These are phyloP conservation scores for Tokudaia tokunoshimensis DNA, from an alignment of 2,797 vertebrate species.

Conservation along the genomic window DNA sequence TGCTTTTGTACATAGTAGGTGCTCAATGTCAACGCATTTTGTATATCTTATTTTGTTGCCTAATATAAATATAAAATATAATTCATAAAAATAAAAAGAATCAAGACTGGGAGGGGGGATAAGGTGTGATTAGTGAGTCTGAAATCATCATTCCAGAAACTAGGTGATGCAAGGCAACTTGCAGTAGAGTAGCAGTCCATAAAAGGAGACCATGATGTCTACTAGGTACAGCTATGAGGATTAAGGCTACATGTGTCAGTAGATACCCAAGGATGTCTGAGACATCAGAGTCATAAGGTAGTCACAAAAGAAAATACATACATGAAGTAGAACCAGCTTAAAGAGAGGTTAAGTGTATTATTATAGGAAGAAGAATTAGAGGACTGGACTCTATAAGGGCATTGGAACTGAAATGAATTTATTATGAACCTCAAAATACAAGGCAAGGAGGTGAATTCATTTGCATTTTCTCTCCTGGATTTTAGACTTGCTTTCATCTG, in stretches of 20 bases:
- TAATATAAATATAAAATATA: conserved; percentile 26
- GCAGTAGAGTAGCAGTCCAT: neutral
- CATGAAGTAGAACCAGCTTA: neutral
- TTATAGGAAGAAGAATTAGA: neutral
- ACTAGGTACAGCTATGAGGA: neutral
- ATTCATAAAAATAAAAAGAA: neutral
- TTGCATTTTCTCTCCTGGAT: neutral
- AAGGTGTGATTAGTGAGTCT: neutral
- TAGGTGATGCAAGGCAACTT: neutral
- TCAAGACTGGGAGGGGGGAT: neutral
- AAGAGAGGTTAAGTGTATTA: neutral
- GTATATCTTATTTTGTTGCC: neutral
- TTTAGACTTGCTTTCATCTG: neutral
- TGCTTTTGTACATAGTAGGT: neutral
- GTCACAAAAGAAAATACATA: neutral
- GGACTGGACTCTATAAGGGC: no score
- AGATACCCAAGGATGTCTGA: neutral
- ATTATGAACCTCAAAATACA: neutral
- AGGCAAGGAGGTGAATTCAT: neutral
- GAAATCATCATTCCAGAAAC: neutral
- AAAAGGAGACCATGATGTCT: neutral
- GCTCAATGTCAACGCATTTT: neutral
- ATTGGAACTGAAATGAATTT: neutral
- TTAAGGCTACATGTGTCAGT: neutral
- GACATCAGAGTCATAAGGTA: neutral